Conservation (phyloP, 2,797 vertebrate species). For the Myiothlypis coronata region DNA sequence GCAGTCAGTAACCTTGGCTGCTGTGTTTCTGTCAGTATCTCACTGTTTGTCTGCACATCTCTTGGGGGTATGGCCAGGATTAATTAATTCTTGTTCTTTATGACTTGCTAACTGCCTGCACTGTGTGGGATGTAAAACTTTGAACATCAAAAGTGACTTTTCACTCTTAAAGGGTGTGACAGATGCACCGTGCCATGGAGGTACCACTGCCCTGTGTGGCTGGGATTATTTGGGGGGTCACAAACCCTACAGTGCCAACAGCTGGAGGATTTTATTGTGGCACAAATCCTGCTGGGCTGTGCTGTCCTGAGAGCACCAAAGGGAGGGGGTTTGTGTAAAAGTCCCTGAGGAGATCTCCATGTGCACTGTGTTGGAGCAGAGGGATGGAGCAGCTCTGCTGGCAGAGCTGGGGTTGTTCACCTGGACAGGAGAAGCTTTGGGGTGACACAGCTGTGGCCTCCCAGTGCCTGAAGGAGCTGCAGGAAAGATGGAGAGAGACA, state of each 20-base stretch:
- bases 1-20: neutral
- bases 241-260: neutral
- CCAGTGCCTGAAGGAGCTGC: neutral
- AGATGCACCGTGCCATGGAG: neutral
- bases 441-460: neutral
- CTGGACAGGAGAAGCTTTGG: neutral
- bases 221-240: neutral
- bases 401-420: neutral
- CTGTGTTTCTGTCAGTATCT: neutral
- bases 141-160: neutral
- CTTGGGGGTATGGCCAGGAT: neutral
- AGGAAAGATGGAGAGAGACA: neutral
- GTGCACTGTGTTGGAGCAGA: neutral
- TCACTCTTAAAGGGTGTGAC: neutral
- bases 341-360: neutral
- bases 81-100: conserved; percentile 27
- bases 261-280: neutral
- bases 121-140: neutral
- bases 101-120: neutral
- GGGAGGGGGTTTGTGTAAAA: neutral
- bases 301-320: neutral
- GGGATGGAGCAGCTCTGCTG: neutral
- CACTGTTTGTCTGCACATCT: conserved; percentile 17
- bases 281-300: neutral
- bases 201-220: accelerated